A percentile compares a stretch with the other conserved stretches of the same genome.
Conservation (phyloP, 2,888 invertebrate genomes). For the Hylaea fasciaria region DNA sequence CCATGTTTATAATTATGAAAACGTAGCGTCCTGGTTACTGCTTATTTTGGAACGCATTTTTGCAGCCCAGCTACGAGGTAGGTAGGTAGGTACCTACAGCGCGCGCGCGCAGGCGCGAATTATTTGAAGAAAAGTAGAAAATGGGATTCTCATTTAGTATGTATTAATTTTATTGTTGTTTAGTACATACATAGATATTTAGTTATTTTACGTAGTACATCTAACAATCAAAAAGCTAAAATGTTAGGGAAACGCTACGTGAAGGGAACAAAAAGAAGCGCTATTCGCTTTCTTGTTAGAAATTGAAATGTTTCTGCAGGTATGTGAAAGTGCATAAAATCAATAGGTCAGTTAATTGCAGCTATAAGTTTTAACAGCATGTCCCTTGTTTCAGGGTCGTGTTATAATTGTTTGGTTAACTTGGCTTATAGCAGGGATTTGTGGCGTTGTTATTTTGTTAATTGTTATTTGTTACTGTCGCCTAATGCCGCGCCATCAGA, state of each 20-base stretch:
- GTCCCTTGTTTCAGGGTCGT: constrained; percentile 72
- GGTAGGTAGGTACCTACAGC: no score
- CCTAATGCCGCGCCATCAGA: constrained; percentile 88
- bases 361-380: constrained; percentile 32
- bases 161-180: constrained; percentile 48
- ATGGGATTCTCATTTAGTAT: constrained; percentile 47
- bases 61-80: no score
- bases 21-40: no score
- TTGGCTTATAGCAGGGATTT: constrained; percentile 86
- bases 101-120: constrained; percentile 63
- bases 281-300: constrained; percentile 66
- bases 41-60: no score
- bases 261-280: constrained; percentile 68
- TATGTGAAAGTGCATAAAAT: constrained; percentile 55
- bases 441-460: constrained; percentile 87
- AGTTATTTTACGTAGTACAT: constrained; percentile 61
- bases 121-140: constrained; percentile 51
- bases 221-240: constrained; percentile 57
- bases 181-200: constrained; percentile 50
- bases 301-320: constrained; percentile 83
- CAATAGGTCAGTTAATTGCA: constrained; percentile 47
- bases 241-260: constrained; percentile 65
- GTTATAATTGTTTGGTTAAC: constrained; percentile 83
- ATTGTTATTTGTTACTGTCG: constrained; percentile 88
- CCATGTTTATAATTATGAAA: no score